Percentiles rank a stretch among this genome's conserved stretches.
phyloP scores from a whole-genome alignment of 2,888 invertebrate species.

The Galerucella nymphaeae region DNA sequence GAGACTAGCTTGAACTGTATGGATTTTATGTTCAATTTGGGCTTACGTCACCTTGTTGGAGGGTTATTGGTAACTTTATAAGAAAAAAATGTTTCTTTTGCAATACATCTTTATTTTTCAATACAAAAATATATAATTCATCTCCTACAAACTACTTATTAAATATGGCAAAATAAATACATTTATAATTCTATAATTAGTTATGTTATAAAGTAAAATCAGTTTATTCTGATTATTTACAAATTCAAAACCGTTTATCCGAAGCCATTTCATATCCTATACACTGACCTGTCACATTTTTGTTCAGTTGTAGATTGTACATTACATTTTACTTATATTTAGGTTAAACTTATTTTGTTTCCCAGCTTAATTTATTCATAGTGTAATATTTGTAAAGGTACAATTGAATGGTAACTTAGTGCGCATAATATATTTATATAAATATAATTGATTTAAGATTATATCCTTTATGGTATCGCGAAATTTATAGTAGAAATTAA shows the following conservation, averaged over 20 bases:
- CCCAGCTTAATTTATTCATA: neutral
- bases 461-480: no score
- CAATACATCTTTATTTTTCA: slow-evolving; percentile 32
- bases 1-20: no score
- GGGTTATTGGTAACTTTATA: no score
- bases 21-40: no score
- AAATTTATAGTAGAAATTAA: no score
- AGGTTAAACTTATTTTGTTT: slow-evolving; percentile 19
- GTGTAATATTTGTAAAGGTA: slow-evolving; percentile 2
- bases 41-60: no score
- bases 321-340: slow-evolving; percentile 23
- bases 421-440: slow-evolving; percentile 9
- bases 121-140: slow-evolving; percentile 46
- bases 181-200: slow-evolving; percentile 5
- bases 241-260: slow-evolving; percentile 18
- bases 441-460: neutral
- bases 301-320: slow-evolving; percentile 8
- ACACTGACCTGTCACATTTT: slow-evolving; percentile 15
- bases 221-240: slow-evolving; percentile 18
- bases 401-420: slow-evolving; percentile 30
- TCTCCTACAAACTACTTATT: slow-evolving; percentile 45
- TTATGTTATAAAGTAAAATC: slow-evolving; percentile 11
- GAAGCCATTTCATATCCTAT: slow-evolving; percentile 24
- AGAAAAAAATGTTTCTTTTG: slow-evolving; percentile 12
- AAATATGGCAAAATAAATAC: slow-evolving; percentile 49